Percentiles rank a stretch among this genome's conserved stretches.
phyloP scores from a whole-genome alignment of 1,140 invertebrate species.

The Goniozus legneri region DNA sequence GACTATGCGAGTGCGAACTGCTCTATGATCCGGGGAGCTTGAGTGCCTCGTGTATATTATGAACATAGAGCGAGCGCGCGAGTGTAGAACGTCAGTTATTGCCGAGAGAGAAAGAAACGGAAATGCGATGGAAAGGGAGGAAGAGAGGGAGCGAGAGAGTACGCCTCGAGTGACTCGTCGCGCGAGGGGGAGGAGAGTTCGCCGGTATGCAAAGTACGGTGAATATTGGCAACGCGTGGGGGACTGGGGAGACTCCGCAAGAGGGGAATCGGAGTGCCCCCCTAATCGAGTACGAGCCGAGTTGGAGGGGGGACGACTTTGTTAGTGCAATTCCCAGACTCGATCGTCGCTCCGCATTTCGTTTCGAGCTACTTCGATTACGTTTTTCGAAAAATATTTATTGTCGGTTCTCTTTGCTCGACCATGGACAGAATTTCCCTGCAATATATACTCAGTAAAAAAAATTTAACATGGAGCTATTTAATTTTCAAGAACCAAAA shows the following conservation, averaged over 20 bases:
- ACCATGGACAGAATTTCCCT: too few relatives aligned
- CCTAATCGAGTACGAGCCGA: conserved; percentile 3
- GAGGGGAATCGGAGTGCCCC: conserved; percentile 20
- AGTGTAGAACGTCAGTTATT: conserved; percentile 16
- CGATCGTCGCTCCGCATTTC: too few relatives aligned
- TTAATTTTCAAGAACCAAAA: too few relatives aligned
- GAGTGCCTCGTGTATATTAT: conserved; percentile 41
- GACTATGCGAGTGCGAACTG: conserved; percentile 25
- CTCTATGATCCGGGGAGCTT: conserved; percentile 45
- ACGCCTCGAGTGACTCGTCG: too few relatives aligned
- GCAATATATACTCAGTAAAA: too few relatives aligned
- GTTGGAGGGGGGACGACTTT: conserved; percentile 21
- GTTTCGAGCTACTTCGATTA: too few relatives aligned
- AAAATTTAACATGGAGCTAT: too few relatives aligned
- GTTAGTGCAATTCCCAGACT: conserved; percentile 1
- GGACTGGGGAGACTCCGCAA: conserved; percentile 11
- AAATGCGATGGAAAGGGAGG: not conserved
- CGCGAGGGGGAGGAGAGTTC: conserved; percentile 3
- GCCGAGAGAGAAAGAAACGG: not conserved
- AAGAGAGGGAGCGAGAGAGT: conserved; percentile 2
- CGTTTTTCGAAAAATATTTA: too few relatives aligned
- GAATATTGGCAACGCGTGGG: not conserved
- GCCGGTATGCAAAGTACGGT: not conserved
- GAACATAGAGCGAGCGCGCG: conserved; percentile 36
- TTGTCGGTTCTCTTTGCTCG: too few relatives aligned